Conservation (phyloP, 2,797 vertebrate genomes). For the Enteromius afrohamiltoni region DNA sequence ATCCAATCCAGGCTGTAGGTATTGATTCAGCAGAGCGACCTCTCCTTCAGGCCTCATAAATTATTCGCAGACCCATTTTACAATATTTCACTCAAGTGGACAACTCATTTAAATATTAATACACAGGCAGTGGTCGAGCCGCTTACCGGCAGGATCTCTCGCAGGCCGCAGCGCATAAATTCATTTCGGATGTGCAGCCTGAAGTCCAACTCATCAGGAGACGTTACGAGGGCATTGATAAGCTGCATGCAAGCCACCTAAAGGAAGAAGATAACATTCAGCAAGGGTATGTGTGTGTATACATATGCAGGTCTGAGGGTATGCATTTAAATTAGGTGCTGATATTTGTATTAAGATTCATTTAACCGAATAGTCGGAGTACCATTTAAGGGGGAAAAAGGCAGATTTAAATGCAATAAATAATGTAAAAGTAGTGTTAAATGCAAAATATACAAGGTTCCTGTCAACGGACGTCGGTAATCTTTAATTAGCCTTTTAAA, state of each 20-base stretch:
- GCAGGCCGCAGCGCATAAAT: constrained; percentile 97
- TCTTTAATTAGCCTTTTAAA: not conserved
- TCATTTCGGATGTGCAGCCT: constrained; percentile 98
- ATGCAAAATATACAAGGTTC: not conserved
- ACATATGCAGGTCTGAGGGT: not conserved
- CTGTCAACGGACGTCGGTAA: not conserved
- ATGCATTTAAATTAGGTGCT: constrained; percentile 19
- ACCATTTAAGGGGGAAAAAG: not conserved
- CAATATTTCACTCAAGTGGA: constrained; percentile 77
- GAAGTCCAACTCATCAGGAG: constrained; percentile 97
- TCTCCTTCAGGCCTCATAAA: constrained; percentile 71
- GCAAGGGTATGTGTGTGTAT: constrained; percentile 18
- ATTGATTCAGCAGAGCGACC: constrained; percentile 66
- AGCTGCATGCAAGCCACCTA: constrained; percentile 99
- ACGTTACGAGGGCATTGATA: constrained; percentile 98
- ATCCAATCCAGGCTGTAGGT: constrained; percentile 67
- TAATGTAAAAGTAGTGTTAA: not conserved
- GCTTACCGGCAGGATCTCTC: constrained; percentile 93
- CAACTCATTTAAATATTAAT: constrained; percentile 84
- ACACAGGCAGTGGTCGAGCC: constrained; percentile 65
- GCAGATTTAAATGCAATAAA: not conserved
- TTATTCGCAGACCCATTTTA: constrained; percentile 73
- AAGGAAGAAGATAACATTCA: constrained; percentile 65
- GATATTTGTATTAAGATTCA: not conserved
- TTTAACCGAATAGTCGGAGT: not conserved